Conservation (phyloP, 2,888 invertebrate species). For the Euplagia quadripunctaria region DNA sequence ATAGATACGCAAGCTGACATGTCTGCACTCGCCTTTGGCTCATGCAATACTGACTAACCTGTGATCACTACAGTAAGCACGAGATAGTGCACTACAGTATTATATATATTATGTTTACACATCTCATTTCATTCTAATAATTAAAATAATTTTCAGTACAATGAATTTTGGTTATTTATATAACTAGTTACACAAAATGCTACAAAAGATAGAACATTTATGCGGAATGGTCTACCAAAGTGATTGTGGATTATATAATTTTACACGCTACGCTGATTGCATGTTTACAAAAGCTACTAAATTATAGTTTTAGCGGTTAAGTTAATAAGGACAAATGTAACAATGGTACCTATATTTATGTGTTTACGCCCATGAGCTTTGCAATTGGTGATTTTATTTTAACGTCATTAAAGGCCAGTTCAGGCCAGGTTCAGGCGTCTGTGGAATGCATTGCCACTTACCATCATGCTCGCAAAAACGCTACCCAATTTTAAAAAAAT, state of each 20-base stretch:
- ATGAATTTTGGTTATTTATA: neutral
- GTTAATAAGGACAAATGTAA: neutral
- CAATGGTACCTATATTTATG: neutral
- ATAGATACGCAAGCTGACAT: no score
- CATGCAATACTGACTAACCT: no score
- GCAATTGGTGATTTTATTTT: neutral
- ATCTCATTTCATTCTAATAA: neutral
- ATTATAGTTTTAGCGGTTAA: slow-evolving; percentile 4
- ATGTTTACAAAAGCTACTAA: slow-evolving; percentile 10
- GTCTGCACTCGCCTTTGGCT: no score
- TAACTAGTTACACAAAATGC: neutral
- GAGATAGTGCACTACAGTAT: no score
- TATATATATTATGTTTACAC: no score
- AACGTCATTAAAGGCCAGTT: neutral
- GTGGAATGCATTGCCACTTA: no score
- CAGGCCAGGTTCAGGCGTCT: no score
- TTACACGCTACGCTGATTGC: slow-evolving; percentile 12
- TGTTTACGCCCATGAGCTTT: neutral
- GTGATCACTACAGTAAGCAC: no score
- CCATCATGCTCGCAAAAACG: no score
- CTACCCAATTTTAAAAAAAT: no score
- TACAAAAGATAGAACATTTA: neutral
- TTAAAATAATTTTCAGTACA: neutral
- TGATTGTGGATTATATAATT: slow-evolving; percentile 13
- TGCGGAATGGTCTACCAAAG: neutral